Conservation (phyloP, 2,888 invertebrate species). For the Caenorhabditis japonica region DNA sequence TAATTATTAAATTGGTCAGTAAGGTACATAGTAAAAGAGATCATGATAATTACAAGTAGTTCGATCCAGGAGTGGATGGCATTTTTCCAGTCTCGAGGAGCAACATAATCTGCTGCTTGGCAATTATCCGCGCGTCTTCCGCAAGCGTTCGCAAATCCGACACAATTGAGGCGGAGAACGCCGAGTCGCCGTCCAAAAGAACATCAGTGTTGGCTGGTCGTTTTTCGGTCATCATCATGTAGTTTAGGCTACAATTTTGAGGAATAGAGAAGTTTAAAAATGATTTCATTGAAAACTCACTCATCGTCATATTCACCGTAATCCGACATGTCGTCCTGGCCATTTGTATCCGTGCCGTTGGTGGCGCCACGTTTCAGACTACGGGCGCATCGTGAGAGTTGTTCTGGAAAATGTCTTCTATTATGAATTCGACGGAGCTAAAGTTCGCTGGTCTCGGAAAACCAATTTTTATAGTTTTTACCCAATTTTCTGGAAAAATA, state of each 20-base stretch:
- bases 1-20: background rate
- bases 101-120: slow-evolving; percentile 68
- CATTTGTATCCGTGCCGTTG: background rate
- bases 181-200: slow-evolving; percentile 70
- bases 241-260: slow-evolving; percentile 37
- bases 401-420: slow-evolving; percentile 36
- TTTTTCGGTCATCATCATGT: slow-evolving; percentile 42
- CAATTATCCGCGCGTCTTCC: slow-evolving; percentile 59
- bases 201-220: slow-evolving; percentile 47
- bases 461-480: too few relatives aligned
- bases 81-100: slow-evolving; percentile 51
- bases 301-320: slow-evolving; percentile 53
- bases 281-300: slow-evolving; percentile 27
- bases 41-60: background rate
- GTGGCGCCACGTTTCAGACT: slow-evolving; percentile 44
- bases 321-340: slow-evolving; percentile 60
- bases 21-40: background rate
- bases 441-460: too few relatives aligned
- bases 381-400: slow-evolving; percentile 53
- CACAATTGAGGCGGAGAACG: slow-evolving; percentile 71
- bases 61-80: slow-evolving; percentile 6
- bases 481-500: too few relatives aligned
- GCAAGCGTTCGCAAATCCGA: slow-evolving; percentile 68
- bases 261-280: background rate
- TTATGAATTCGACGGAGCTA: too few relatives aligned